Percentiles rank a stretch among this genome's conserved stretches.
These are phyloP conservation scores for Allygus modestus DNA, from an alignment of 2,888 invertebrate species.

Conservation along the genomic window DNA sequence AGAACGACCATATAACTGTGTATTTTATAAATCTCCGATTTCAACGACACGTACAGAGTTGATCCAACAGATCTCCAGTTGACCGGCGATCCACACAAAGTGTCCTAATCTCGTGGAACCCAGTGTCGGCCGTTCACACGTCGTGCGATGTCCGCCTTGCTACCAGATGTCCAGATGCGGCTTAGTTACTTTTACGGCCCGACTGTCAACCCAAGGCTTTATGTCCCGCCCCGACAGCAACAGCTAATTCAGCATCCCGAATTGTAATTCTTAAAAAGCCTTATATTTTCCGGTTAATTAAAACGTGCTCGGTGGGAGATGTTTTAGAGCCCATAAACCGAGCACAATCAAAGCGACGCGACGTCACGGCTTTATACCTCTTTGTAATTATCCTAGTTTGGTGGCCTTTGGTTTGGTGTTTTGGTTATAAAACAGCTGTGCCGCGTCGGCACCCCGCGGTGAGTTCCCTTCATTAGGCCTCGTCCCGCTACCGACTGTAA, in stretches of 20 bases:
- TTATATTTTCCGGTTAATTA: conserved; percentile 58
- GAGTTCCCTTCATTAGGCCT: conserved; percentile 38
- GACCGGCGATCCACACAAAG: not conserved
- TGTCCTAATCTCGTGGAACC: no score
- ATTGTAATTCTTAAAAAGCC: conserved; percentile 58
- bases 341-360: conserved; percentile 34
- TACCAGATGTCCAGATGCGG: not conserved
- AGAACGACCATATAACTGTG: no score
- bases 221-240: not conserved
- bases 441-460: not conserved
- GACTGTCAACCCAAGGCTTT: conserved; percentile 11
- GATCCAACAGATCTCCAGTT: no score
- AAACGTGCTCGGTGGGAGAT: conserved; percentile 51
- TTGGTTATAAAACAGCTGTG: conserved; percentile 56
- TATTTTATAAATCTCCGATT: no score
- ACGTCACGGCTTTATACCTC: conserved; percentile 54
- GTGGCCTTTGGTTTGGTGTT: conserved; percentile 56
- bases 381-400: conserved; percentile 59
- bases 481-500: conserved; percentile 47
- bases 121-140: not conserved
- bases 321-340: conserved; percentile 50
- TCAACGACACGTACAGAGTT: no score
- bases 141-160: not conserved
- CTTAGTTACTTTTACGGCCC: conserved; percentile 8
- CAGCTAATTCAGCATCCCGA: conserved; percentile 45